Evolutionary conservation across 2,888 invertebrate genomes (phyloP).

Genomic region (Digitonthophagus gazella): DNA sequence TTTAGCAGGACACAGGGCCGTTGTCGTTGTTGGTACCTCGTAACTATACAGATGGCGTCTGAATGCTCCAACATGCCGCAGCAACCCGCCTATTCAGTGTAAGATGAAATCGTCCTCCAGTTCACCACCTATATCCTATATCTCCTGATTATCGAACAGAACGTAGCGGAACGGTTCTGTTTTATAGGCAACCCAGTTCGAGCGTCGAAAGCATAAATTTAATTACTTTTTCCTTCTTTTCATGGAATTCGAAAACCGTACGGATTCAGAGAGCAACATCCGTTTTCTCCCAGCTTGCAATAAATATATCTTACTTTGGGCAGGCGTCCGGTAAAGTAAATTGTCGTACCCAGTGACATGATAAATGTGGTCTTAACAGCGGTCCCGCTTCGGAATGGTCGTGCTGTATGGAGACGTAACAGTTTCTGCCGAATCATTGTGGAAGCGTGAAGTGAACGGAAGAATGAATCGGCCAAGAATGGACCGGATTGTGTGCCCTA

Average conservation of each 20-base stretch:
- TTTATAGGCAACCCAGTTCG: conserved; percentile 42
- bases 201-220: conserved; percentile 11
- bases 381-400: not conserved
- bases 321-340: conserved; percentile 3
- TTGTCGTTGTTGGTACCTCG: not conserved
- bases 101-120: conserved; percentile 48
- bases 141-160: conserved; percentile 43
- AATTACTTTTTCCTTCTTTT: not conserved
- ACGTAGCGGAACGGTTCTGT: conserved; percentile 29
- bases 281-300: conserved; percentile 6
- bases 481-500: conserved; percentile 9
- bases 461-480: conserved; percentile 10
- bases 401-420: conserved; percentile 11
- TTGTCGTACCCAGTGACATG: conserved; percentile 9
- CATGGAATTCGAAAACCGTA: not conserved
- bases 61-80: conserved; percentile 45
- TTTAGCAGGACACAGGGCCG: not conserved
- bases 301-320: conserved; percentile 10
- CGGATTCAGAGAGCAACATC: not conserved
- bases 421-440: conserved; percentile 6
- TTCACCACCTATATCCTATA: conserved; percentile 35
- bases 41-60: conserved; percentile 30
- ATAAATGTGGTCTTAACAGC: conserved; percentile 17
- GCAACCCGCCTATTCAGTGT: conserved; percentile 52
- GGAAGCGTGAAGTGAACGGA: conserved; percentile 10